These are phyloP conservation scores for Poicephalus gulielmi DNA, from an alignment of 2,113 vertebrate species.

Conservation along the genomic window DNA sequence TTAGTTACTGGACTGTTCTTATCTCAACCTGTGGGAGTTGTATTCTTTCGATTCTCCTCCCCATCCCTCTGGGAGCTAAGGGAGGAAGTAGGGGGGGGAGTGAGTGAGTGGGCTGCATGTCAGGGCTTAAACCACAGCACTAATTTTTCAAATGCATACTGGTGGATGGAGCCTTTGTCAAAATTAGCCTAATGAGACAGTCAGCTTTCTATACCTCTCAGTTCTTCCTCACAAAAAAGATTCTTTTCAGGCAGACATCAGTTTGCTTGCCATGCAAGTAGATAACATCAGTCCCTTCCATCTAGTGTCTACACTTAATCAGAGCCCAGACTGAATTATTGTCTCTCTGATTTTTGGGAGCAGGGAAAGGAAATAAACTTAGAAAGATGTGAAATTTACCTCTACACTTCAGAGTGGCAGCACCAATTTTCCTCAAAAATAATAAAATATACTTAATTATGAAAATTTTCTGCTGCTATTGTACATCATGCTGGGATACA, in stretches of 20 bases:
- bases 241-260: background rate
- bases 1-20: too few relatives aligned
- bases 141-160: background rate
- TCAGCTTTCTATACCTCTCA: background rate
- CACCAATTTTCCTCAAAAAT: background rate
- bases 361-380: background rate
- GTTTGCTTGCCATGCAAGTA: background rate
- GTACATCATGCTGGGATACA: background rate
- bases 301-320: background rate
- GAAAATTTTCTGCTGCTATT: background rate
- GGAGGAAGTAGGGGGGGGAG: too few relatives aligned
- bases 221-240: background rate
- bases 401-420: background rate
- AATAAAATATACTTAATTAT: background rate
- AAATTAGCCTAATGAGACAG: background rate
- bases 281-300: accelerated
- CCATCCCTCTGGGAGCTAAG: too few relatives aligned
- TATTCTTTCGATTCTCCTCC: too few relatives aligned
- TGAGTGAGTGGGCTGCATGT: too few relatives aligned
- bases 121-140: too few relatives aligned
- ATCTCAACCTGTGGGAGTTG: too few relatives aligned
- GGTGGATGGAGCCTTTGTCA: background rate
- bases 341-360: background rate
- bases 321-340: background rate
- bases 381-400: background rate